A percentile compares a stretch with the other conserved stretches of the same genome.
Evolutionary conservation across 2,888 invertebrate species (phyloP).

Genomic region (Coelopa pilipes): DNA sequence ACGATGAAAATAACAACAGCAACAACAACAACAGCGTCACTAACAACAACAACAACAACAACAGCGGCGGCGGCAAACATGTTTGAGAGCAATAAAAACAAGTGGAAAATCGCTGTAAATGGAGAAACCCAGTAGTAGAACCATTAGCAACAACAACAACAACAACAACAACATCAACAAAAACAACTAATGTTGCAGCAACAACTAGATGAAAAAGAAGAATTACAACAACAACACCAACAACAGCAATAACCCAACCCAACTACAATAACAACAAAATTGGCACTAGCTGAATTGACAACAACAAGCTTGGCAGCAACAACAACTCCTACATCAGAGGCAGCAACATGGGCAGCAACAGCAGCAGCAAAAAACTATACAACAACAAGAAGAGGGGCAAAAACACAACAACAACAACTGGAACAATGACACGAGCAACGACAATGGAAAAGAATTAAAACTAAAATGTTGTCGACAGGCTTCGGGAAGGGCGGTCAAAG

Average conservation of each 20-base stretch:
- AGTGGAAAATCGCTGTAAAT: too few species aligned
- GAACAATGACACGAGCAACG: background rate
- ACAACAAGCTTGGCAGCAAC: background rate
- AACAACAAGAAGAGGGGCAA: background rate
- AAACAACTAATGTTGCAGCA: background rate
- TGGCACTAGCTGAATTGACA: background rate
- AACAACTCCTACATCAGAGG: constrained; percentile 6
- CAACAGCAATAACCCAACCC: too few species aligned
- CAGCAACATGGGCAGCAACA: constrained; percentile 21
- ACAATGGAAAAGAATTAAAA: constrained; percentile 4
- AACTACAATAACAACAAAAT: background rate
- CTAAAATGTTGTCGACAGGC: constrained; percentile 30
- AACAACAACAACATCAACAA: background rate
- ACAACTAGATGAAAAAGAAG: background rate
- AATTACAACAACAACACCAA: background rate
- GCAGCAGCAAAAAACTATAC: constrained; percentile 11
- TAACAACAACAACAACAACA: too few species aligned
- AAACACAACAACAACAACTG: background rate
- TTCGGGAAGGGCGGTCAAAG: background rate
- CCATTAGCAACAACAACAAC: constrained; percentile 16
- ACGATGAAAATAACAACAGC: too few species aligned
- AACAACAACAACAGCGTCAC: too few species aligned
- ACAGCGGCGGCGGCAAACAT: too few species aligned
- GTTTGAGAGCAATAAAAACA: too few species aligned
- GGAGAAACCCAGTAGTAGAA: background rate